Base-by-base conservation (phyloP, 2,797 vertebrate genomes). In the Coregonus ussuriensis region DNA sequence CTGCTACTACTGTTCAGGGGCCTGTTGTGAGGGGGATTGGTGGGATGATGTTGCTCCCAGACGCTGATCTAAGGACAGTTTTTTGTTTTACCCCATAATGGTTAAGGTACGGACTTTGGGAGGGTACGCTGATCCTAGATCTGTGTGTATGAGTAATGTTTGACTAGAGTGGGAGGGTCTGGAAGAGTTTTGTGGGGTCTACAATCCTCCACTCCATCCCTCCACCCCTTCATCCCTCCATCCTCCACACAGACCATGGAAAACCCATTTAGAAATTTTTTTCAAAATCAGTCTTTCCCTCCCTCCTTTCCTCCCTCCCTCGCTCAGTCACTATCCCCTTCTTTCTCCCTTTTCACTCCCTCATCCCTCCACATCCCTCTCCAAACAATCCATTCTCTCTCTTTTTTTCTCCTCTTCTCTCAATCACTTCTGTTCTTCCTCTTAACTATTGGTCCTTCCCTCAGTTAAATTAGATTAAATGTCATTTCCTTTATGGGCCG, bases 381-480 rank as follows among this genome's bases (percentile, higher is more conserved):
- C 31, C 2, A 9, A 9, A 18, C 68, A 29, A 2, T 47, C n/a
- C 18, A 16, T 63, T 25, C n/a, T 70, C 29, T 5, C 29, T 5
- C 6, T 33, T 47, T 65, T 4, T 5, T 47, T 33, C 63, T 52
- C 73, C 33, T 70, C 29, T 25, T 3, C 18, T 52, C n/a, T 62
- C 66, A 13, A 67, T 47, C 29, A 56, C 16, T 11, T 29, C 66
- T 51, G 7, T 52, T 25, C 73, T 21, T 35, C 21, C 33, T 21
- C 9, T 68, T 3, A 21, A 63, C 59, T 70, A 14, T 62, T 4
- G 25, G 65, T 65, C 56, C 65, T 33, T 72, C 53, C 37, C 21
- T 13, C 66, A 53, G 18, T 54, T 74, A 71, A 78, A 78, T 80
- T 11, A 80, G 56, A 66, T 68, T 59, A 63, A 74, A 78, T 78